phyloP scores from a whole-genome alignment of 2,113 vertebrate species.

The Poecile atricapillus region DNA sequence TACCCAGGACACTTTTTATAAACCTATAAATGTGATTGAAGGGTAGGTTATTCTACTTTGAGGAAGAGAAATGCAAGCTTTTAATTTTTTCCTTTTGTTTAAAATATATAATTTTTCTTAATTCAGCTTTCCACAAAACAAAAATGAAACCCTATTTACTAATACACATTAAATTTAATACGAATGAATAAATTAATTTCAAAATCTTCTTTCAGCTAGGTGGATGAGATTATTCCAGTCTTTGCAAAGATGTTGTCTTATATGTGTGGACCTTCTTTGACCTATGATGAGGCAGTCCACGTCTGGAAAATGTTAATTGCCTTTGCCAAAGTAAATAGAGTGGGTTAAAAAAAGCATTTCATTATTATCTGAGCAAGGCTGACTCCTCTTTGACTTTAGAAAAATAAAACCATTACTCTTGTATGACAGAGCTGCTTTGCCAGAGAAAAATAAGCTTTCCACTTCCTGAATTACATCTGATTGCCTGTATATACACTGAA shows the following conservation, averaged over 20 bases:
- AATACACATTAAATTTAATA: background rate
- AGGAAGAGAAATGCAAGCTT: slow-evolving; percentile 10
- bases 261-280: background rate
- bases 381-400: background rate
- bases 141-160: background rate
- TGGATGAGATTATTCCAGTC: background rate
- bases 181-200: background rate
- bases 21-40: slow-evolving; percentile 49
- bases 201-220: background rate
- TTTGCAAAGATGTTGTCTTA: background rate
- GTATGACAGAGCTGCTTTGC: background rate
- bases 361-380: background rate
- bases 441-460: background rate
- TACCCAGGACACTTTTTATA: background rate
- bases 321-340: background rate
- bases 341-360: background rate
- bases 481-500: background rate
- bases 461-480: background rate
- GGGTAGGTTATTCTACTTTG: slow-evolving; percentile 34
- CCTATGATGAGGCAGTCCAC: background rate
- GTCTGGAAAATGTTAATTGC: background rate
- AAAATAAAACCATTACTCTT: background rate
- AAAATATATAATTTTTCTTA: background rate
- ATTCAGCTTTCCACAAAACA: background rate
- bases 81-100: background rate